These are phyloP conservation scores for Dugesia japonica DNA, from an alignment of 2,888 invertebrate species.

Conservation along the genomic window DNA sequence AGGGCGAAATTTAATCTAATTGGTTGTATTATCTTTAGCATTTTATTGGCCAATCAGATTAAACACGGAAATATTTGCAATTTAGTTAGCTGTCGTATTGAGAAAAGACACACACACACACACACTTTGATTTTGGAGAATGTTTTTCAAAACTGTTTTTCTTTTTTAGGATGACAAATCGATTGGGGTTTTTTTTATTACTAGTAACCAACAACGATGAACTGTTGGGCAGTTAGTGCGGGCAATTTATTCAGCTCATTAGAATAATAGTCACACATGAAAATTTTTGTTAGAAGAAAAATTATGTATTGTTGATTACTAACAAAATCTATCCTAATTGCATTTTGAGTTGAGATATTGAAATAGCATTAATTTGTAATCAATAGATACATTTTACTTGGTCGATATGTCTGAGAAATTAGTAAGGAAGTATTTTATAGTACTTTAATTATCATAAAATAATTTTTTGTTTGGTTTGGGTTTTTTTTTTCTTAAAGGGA, in stretches of 20 bases:
- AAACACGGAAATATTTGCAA: not conserved
- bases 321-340: slow-evolving; percentile 10
- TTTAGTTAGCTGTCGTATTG: not conserved
- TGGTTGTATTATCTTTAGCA: slow-evolving; percentile 12
- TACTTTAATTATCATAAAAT: not conserved
- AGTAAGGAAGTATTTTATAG: not conserved
- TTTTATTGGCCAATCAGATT: not conserved
- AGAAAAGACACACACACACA: not conserved
- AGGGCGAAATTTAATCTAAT: slow-evolving; percentile 14
- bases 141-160: not conserved
- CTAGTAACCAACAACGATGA: slow-evolving; percentile 8
- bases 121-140: not conserved
- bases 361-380: slow-evolving; percentile 20
- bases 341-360: not conserved
- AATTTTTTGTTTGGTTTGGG: not conserved
- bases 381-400: slow-evolving; percentile 2
- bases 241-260: not conserved
- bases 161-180: not conserved
- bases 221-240: slow-evolving; percentile 6
- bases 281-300: not conserved
- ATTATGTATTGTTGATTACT: slow-evolving; percentile 13
- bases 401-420: not conserved
- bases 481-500: not conserved
- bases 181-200: slow-evolving; percentile 3
- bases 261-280: not conserved